A percentile compares a stretch with the other conserved stretches of the same genome.
Evolutionary conservation across 2,113 vertebrate genomes (phyloP).

Genomic region (Alligator mississippiensis): DNA sequence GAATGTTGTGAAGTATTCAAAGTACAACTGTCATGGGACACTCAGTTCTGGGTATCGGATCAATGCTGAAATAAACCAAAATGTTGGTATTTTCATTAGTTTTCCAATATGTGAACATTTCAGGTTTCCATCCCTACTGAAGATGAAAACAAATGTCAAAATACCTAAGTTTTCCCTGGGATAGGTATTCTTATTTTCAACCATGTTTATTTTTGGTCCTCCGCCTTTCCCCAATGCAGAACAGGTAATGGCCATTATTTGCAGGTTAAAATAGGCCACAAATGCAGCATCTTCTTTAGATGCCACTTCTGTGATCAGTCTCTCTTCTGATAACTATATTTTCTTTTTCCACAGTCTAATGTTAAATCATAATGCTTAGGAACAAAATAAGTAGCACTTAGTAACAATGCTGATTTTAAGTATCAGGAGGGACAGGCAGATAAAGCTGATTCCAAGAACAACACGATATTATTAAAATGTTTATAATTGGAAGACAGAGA

Average conservation of each 20-base stretch:
- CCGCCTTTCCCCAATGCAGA: too few species aligned
- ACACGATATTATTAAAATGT: not conserved
- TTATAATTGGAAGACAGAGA: not conserved
- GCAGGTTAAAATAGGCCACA: not conserved
- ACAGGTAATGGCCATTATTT: too few species aligned
- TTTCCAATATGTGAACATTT: not conserved
- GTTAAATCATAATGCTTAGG: not conserved
- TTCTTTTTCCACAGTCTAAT: not conserved
- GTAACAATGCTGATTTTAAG: not conserved
- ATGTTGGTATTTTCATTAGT: not conserved
- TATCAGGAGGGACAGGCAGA: not conserved
- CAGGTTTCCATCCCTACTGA: not conserved
- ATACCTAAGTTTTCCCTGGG: too few species aligned
- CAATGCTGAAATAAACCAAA: not conserved
- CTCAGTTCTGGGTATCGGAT: not conserved
- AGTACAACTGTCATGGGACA: not conserved
- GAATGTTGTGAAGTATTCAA: not conserved
- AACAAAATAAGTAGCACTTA: too few species aligned
- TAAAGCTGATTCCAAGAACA: not conserved
- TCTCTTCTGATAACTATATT: not conserved
- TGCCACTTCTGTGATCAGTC: not conserved
- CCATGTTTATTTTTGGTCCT: not conserved
- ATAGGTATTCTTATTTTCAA: not conserved
- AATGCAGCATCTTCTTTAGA: not conserved
- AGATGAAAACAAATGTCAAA: too few species aligned